These are phyloP conservation scores for Drosophila repletoides DNA, from an alignment of 1,140 invertebrate species.

Conservation along the genomic window DNA sequence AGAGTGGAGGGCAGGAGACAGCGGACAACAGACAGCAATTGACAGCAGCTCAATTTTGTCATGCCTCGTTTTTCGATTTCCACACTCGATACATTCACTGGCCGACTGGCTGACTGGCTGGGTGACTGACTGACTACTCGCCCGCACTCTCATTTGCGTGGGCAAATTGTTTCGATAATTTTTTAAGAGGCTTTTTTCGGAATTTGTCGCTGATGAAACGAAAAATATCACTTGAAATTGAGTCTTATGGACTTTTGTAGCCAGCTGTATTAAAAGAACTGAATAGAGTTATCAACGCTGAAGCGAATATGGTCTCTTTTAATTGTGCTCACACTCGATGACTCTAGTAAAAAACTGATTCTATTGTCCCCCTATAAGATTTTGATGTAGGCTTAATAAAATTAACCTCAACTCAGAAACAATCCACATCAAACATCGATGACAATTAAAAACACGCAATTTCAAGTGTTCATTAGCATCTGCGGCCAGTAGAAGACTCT, in stretches of 20 bases:
- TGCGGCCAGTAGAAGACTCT: no score
- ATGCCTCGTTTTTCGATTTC: slow-evolving; percentile 54
- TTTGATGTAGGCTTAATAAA: no score
- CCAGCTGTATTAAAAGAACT: slow-evolving; percentile 8
- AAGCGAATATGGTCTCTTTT: background rate
- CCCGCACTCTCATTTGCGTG: slow-evolving; percentile 48
- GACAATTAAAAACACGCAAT: no score
- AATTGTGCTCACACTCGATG: background rate
- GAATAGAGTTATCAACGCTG: slow-evolving; percentile 27
- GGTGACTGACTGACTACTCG: slow-evolving; percentile 4
- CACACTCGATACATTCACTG: slow-evolving; percentile 17
- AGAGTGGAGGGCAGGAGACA: background rate
- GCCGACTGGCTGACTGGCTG: background rate
- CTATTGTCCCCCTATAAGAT: no score
- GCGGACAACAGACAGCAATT: slow-evolving; percentile 31
- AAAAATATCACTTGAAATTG: slow-evolving; percentile 49
- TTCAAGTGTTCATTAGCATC: no score
- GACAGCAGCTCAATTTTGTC: slow-evolving; percentile 58
- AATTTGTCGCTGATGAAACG: slow-evolving; percentile 38
- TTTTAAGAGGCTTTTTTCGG: slow-evolving; percentile 52
- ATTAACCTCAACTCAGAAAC: no score
- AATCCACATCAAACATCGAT: no score
- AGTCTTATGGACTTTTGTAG: slow-evolving; percentile 22
- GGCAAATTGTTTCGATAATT: slow-evolving; percentile 55
- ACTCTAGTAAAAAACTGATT: background rate